These are phyloP conservation scores for Hydrochoerus hydrochaeris DNA, from an alignment of 2,113 vertebrate species.

Conservation along the genomic window DNA sequence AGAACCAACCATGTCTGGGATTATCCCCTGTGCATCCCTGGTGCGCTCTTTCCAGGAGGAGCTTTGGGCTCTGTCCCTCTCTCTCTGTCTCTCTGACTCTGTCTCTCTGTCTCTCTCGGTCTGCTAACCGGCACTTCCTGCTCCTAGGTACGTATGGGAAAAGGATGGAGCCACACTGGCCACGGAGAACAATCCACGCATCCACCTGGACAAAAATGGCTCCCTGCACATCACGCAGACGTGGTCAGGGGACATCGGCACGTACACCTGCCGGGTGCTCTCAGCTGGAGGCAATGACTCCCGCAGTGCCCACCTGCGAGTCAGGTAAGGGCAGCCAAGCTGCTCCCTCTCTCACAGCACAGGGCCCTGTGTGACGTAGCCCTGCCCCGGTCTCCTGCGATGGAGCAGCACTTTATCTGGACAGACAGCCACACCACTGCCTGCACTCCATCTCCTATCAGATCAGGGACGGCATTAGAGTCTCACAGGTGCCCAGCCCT, in stretches of 20 bases:
- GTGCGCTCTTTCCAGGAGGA: no score
- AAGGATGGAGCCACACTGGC: conserved; percentile 91
- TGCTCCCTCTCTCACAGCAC: neutral
- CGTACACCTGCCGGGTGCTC: conserved; percentile 95
- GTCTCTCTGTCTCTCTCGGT: no score
- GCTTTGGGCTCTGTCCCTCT: no score
- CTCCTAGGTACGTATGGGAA: conserved; percentile 94
- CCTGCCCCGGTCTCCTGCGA: neutral
- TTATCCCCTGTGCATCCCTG: neutral
- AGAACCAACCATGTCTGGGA: rapidly evolving
- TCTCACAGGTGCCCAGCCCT: neutral
- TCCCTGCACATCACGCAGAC: conserved; percentile 98
- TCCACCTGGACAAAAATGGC: conserved; percentile 91
- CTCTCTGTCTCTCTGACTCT: no score
- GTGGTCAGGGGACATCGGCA: conserved; percentile 98
- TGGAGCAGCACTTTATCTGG: neutral
- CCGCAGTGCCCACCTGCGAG: conserved; percentile 93
- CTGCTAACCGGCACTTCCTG: rapidly evolving
- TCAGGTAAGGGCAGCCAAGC: conserved; percentile 89
- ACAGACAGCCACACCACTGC: neutral
- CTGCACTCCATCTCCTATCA: neutral
- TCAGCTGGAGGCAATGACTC: conserved; percentile 97
- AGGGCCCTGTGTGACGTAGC: neutral
- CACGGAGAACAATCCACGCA: conserved; percentile 88
- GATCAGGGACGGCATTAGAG: neutral